Conservation (phyloP, 2,113 vertebrate species). For the Tenrec ecaudatus region DNA sequence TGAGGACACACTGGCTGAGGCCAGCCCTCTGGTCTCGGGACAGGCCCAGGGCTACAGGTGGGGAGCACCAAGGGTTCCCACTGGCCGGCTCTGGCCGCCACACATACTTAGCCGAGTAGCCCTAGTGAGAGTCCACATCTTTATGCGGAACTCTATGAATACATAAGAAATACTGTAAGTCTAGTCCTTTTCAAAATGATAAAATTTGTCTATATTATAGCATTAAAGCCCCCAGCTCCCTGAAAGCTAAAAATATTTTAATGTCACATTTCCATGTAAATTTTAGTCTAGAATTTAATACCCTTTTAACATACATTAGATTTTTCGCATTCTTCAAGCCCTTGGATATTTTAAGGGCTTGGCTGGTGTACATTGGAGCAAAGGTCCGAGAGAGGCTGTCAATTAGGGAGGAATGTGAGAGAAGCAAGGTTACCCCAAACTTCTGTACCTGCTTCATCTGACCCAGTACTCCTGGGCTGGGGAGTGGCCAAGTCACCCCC, state of each 20-base stretch:
- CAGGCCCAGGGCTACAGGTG: neutral
- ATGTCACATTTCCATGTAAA: constrained; percentile 75
- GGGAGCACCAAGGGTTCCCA: neutral
- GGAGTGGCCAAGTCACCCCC: neutral
- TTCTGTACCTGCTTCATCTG: neutral
- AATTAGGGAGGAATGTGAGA: constrained; percentile 52
- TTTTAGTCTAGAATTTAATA: constrained; percentile 77
- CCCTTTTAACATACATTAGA: constrained; percentile 81
- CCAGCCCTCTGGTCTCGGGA: neutral
- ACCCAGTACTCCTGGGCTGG: neutral
- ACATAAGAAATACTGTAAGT: constrained; percentile 72
- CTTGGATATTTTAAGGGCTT: constrained; percentile 63
- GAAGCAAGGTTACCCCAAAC: constrained; percentile 12
- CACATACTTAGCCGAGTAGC: constrained; percentile 78
- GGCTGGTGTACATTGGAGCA: neutral
- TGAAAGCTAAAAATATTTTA: constrained; percentile 78
- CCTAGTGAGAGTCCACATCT: constrained; percentile 83
- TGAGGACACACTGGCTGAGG: neutral
- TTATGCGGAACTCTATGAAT: constrained; percentile 78
- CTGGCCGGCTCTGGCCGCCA: too few relatives aligned
- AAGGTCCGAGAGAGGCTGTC: constrained; percentile 30
- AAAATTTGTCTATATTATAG: constrained; percentile 73
- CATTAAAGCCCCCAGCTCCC: constrained; percentile 75
- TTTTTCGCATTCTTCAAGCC: constrained; percentile 73
- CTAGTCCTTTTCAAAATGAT: constrained; percentile 80